Evolutionary conservation across 2,888 invertebrate species (phyloP).

Genomic region (Deilephila porcellus): DNA sequence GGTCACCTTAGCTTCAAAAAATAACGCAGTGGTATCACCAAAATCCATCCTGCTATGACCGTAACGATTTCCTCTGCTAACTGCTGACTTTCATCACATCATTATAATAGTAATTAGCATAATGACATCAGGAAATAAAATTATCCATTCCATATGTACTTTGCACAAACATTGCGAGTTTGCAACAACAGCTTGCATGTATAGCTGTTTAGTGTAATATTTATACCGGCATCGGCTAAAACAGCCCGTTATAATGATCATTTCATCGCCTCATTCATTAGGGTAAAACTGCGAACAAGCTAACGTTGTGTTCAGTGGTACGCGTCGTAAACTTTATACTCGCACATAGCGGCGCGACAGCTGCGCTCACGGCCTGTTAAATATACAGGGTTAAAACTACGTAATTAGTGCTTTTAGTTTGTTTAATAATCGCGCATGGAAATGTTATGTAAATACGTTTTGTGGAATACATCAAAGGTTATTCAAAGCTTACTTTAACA

Average conservation of each 20-base stretch:
- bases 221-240: neutral
- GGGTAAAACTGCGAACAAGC: slow-evolving; percentile 19
- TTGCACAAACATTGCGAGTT: neutral
- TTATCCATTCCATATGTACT: neutral
- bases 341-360: slow-evolving; percentile 22
- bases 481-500: neutral
- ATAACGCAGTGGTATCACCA: too few relatives aligned
- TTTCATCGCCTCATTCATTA: slow-evolving; percentile 26
- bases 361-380: slow-evolving; percentile 43
- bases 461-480: neutral
- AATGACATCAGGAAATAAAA: too few relatives aligned
- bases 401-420: slow-evolving; percentile 26
- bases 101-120: too few relatives aligned
- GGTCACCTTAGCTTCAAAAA: too few relatives aligned
- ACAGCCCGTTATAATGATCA: slow-evolving; percentile 17
- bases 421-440: slow-evolving; percentile 13
- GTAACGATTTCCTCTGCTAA: too few relatives aligned
- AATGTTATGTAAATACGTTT: slow-evolving; percentile 6
- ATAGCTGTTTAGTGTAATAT: neutral
- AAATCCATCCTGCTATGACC: too few relatives aligned
- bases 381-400: slow-evolving; percentile 28
- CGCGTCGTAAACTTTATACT: slow-evolving; percentile 13
- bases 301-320: slow-evolving; percentile 8
- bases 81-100: too few relatives aligned
- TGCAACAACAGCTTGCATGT: slow-evolving; percentile 5